Conservation (phyloP, 2,113 vertebrate genomes). For the Silurus glanis region DNA sequence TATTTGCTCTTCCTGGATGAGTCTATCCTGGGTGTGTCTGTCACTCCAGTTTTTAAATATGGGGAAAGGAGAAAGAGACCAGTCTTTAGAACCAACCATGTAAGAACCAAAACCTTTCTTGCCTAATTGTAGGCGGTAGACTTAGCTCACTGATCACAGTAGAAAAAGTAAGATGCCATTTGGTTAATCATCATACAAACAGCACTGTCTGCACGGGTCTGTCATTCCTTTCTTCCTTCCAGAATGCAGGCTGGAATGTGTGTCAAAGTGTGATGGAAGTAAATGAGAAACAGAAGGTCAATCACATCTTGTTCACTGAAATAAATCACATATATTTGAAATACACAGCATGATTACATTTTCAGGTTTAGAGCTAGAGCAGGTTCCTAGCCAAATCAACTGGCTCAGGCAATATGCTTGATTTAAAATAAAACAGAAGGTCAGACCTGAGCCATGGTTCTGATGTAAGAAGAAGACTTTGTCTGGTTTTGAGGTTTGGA, state of each 20-base stretch:
- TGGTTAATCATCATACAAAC: not conserved
- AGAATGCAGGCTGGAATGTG: conserved; percentile 16
- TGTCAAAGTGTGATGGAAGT: conserved; percentile 23
- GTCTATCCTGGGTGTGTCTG: not conserved
- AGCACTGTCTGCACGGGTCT: not conserved
- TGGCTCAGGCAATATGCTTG: conserved; percentile 28
- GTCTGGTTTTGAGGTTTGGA: conserved; percentile 27
- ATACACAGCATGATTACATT: conserved; percentile 12
- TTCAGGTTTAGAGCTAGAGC: conserved; percentile 6
- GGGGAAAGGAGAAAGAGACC: conserved; percentile 9
- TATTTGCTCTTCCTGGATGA: not conserved
- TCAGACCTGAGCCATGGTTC: conserved; percentile 31
- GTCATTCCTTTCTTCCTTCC: not conserved
- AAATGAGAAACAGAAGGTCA: conserved; percentile 6
- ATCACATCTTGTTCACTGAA: conserved; percentile 25
- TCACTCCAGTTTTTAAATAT: conserved; percentile 8
- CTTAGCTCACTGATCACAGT: not conserved
- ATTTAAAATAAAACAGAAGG: conserved; percentile 19
- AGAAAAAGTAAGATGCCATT: not conserved
- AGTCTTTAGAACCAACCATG: not conserved
- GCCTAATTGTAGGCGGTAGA: not conserved
- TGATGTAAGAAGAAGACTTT: conserved; percentile 32
- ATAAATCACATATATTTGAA: conserved; percentile 25
- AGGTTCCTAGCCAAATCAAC: conserved; percentile 33
- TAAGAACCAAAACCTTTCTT: not conserved